Evolutionary conservation across 2,797 vertebrate genomes (phyloP).

Genomic region (Brotula barbata): DNA sequence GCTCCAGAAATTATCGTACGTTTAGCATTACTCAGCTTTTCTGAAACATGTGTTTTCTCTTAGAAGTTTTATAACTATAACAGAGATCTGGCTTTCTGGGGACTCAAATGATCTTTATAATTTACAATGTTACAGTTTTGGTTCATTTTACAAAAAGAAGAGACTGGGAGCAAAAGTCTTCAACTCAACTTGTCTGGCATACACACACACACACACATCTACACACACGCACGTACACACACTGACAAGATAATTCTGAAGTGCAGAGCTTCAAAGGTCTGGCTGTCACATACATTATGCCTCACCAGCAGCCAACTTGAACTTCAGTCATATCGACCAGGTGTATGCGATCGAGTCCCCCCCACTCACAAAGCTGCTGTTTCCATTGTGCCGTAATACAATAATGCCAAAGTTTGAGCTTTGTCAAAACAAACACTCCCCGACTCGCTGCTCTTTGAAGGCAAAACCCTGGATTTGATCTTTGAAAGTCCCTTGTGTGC

Average conservation of each 20-base stretch:
- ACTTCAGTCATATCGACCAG: constrained; percentile 13
- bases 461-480: constrained; percentile 28
- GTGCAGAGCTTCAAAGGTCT: constrained; percentile 21
- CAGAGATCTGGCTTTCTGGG: no score
- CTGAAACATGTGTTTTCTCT: no score
- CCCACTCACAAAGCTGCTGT: constrained; percentile 23
- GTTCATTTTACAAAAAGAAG: no score
- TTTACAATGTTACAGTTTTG: no score
- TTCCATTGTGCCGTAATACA: constrained; percentile 24
- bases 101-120: no score
- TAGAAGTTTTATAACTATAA: no score
- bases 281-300: neutral
- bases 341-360: constrained; percentile 33
- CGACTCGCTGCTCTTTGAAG: constrained; percentile 15
- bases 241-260: constrained; percentile 10
- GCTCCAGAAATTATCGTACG: no score
- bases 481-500: constrained; percentile 7
- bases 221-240: neutral
- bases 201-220: neutral
- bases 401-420: constrained; percentile 19
- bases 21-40: no score
- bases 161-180: no score
- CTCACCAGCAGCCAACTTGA: constrained; percentile 5
- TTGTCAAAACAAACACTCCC: constrained; percentile 40
- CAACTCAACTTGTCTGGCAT: no score